These are phyloP conservation scores for Pollimyrus isidori DNA, from an alignment of 2,113 vertebrate genomes.

Conservation along the genomic window DNA sequence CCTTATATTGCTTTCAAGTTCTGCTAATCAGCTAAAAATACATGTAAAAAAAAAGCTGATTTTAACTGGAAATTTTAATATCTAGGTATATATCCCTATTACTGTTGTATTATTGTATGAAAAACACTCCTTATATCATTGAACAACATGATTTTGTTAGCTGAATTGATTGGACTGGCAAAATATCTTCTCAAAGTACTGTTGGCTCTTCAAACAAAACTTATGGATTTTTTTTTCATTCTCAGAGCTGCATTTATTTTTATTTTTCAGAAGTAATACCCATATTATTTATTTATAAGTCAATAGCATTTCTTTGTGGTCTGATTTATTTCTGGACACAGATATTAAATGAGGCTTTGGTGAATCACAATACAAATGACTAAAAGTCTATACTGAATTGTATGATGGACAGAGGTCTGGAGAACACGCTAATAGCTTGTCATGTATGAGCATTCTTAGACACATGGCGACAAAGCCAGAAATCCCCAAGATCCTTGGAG, in stretches of 20 bases:
- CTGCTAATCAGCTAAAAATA: background rate
- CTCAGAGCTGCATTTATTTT: background rate
- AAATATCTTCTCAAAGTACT: background rate
- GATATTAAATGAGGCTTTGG: background rate
- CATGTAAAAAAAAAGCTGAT: background rate
- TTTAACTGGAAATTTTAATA: background rate
- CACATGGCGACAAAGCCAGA: background rate
- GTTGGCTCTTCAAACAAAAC: background rate
- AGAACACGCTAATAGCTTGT: background rate
- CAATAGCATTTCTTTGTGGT: background rate
- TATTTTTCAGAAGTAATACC: background rate
- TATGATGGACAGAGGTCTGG: background rate
- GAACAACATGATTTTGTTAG: background rate
- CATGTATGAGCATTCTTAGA: background rate
- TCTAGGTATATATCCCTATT: slow-evolving; percentile 28
- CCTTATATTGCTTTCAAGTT: background rate
- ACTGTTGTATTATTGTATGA: slow-evolving; percentile 39
- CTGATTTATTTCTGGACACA: background rate
- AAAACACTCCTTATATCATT: background rate
- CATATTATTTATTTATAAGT: background rate
- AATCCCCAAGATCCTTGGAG: background rate
- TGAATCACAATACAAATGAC: background rate
- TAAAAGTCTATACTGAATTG: background rate
- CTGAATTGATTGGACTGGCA: background rate
- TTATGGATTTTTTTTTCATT: background rate